A percentile compares a stretch with the other conserved stretches of the same genome.
phyloP scores from a whole-genome alignment of 2,113 vertebrate species.

The Alethe diademata region DNA sequence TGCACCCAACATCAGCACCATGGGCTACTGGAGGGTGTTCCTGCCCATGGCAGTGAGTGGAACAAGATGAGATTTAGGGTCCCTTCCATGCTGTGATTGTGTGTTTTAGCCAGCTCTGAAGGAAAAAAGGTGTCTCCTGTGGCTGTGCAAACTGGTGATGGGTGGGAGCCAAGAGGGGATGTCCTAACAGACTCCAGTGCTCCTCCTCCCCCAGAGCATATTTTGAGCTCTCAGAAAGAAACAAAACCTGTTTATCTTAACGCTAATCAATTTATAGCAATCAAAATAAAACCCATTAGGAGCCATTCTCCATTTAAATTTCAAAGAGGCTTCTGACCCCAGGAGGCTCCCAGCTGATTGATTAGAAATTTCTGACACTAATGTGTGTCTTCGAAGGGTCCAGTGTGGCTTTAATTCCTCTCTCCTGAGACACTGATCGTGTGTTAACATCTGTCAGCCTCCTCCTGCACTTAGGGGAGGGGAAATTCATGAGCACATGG shows the following conservation, averaged over 20 bases:
- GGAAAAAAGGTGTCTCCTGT: neutral
- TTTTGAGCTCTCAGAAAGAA: slow-evolving; percentile 60
- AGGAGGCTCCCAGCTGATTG: slow-evolving; percentile 71
- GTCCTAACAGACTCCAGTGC: neutral
- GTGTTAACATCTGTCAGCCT: slow-evolving; percentile 73
- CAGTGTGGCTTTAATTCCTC: slow-evolving; percentile 52
- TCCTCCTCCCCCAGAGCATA: slow-evolving; percentile 45
- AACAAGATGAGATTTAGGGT: neutral
- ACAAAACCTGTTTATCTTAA: slow-evolving; percentile 64
- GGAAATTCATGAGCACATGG: slow-evolving; percentile 47
- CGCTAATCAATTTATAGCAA: slow-evolving; percentile 74
- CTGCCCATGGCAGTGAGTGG: neutral
- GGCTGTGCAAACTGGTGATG: neutral
- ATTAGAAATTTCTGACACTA: slow-evolving; percentile 79
- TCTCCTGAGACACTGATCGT: slow-evolving; percentile 66
- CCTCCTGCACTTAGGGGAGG: slow-evolving; percentile 13
- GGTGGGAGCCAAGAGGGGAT: neutral
- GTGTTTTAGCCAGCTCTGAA: neutral
- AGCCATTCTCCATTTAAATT: slow-evolving; percentile 58
- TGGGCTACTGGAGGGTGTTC: fast-evolving
- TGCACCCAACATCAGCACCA: neutral
- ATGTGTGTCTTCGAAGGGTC: slow-evolving; percentile 68
- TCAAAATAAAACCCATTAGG: slow-evolving; percentile 79
- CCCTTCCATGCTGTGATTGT: neutral
- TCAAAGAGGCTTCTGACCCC: slow-evolving; percentile 68